Percentiles rank a stretch among this genome's conserved stretches.
phyloP scores from a whole-genome alignment of 1,140 invertebrate species.

The Euura saliciscinereae region DNA sequence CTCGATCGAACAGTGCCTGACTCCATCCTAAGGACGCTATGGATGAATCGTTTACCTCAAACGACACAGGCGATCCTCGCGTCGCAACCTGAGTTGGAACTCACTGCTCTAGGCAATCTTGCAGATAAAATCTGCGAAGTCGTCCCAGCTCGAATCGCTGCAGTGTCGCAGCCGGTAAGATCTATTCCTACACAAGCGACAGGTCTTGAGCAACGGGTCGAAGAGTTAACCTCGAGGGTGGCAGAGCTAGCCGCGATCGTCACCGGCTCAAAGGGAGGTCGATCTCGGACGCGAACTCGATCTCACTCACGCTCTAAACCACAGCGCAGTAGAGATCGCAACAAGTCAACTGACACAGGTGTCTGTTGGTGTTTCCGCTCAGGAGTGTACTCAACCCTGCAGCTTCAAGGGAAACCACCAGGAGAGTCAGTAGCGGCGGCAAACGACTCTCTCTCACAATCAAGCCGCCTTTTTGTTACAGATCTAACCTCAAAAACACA shows the following conservation, averaged over 20 bases:
- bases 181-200: no score
- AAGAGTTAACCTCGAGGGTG: no score
- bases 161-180: no score
- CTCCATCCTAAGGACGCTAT: neutral
- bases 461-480: conserved; percentile 12
- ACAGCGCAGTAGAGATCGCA: neutral
- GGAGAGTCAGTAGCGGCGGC: no score
- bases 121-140: no score
- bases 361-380: neutral
- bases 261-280: no score
- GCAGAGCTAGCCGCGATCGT: no score
- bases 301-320: neutral
- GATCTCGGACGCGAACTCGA: neutral
- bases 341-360: neutral
- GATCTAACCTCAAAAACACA: neutral
- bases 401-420: no score
- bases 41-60: conserved; percentile 4
- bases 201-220: no score
- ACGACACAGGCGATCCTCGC: neutral
- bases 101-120: neutral
- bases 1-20: conserved; percentile 27
- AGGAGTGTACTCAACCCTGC: neutral
- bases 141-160: no score
- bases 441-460: no score
- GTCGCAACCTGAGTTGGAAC: neutral